Evolutionary conservation across 2,113 vertebrate species (phyloP), one percentile per base, ranked within the genome.

Genomic region (Forbesichthys agassizii): DNA sequence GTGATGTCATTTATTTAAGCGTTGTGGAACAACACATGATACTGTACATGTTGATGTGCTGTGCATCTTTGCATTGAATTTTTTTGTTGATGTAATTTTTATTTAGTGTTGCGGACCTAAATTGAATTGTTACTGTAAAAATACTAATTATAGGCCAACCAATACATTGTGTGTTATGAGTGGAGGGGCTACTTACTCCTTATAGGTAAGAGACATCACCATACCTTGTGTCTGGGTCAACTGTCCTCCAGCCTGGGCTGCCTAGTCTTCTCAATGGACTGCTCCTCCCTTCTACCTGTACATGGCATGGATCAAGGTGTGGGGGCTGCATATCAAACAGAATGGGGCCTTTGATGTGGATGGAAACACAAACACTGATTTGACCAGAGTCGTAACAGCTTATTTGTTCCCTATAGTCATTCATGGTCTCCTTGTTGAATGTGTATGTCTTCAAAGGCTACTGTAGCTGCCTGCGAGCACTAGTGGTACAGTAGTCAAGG

Each of bases 401-500:
- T 94, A 93, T 94, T 93, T 93, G 92, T 93, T 91, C 91, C 87
- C 91, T 93, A 92, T 93, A 94, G 92, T 92, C 91, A 94, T 94
- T 93, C 92, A 92, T 89, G 84, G 88, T 66, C 86, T 76, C 75
- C 84, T 86, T 81, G 88, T 91, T 92, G 89, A 89, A 92, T 92
- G 88, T 91, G 82, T 90, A 90, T 87, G 89, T 78, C 92, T 92
- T 93, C 93, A 93, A 93, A 93, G 93, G 86, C 42, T 48, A 73
- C 27, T 27, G 27, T 27, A 27, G 27, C 27, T 27, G 27, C 82
- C 81, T 67, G 80, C 82, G 72, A 88, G 82, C 78, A 75, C 75
- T 68, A 12, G 78, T 11, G 79, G 88, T 92, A 92, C 92, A 91
- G 92, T 93, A 92, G 90, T 91, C 72, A 42, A 74, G 81, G 77